Conservation (phyloP, 2,113 vertebrate species). For the Tiliqua scincoides region DNA sequence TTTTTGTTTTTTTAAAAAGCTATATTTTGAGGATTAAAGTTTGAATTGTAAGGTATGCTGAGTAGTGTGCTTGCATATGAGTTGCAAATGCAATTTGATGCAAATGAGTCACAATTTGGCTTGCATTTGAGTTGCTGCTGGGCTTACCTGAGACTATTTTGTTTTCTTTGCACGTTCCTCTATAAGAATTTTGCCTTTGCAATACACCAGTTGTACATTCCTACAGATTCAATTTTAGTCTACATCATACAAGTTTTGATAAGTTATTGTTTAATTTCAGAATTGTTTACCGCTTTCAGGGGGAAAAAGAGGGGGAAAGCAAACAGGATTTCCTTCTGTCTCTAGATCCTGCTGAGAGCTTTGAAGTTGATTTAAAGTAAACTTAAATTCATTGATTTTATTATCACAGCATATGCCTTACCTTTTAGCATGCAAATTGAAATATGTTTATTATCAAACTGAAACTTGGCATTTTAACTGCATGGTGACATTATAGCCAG, state of each 20-base stretch:
- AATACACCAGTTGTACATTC: neutral
- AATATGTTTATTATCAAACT: conserved; percentile 46
- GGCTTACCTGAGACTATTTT: neutral
- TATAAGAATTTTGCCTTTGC: neutral
- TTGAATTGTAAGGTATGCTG: too few species aligned
- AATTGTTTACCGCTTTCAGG: neutral
- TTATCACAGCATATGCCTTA: neutral
- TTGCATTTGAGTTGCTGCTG: neutral
- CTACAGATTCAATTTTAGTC: neutral
- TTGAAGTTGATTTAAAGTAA: neutral
- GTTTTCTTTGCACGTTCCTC: neutral
- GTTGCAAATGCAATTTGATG: too few species aligned
- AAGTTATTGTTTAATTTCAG: neutral
- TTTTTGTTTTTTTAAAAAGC: neutral
- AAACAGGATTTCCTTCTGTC: neutral
- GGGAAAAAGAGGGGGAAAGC: neutral
- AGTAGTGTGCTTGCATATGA: neutral
- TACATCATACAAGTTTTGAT: neutral
- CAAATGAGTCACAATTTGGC: too few species aligned
- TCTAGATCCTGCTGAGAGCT: neutral
- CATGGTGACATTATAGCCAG: conserved; percentile 44
- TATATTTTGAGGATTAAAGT: neutral
- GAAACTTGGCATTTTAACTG: conserved; percentile 39
- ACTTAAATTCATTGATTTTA: neutral
- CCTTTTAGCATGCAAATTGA: neutral